Base-by-base conservation (phyloP, 2,888 invertebrate species). In the Tupiocoris notatus region DNA sequence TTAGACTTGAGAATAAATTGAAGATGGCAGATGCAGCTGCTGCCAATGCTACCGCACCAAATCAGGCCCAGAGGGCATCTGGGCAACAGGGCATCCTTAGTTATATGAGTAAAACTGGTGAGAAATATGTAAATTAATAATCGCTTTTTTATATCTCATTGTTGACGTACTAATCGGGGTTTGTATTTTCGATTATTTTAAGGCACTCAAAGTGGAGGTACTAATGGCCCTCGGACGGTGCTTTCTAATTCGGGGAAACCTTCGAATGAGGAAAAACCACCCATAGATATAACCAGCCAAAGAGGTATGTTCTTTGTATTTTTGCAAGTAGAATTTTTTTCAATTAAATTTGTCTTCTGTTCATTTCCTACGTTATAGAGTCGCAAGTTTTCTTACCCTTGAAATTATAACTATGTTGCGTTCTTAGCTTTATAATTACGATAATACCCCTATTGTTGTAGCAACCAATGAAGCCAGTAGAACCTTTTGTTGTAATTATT, bases 1-100 rank as follows among this genome's bases (percentile, higher is more conserved):
- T 95, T 90, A 89, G 91, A 85, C 93, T 94, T 85, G 91, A 91
- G 77, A 90, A 93, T 84, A 91, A 91, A 84, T 90, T 89, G 81
- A 87, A 87, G 83, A 85, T 86, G 84, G 88, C 88, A 78, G 86
- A 67, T 56, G 68, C 62, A 16, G 73, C 73, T 18, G 68, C 58
- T 1, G 25, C 62, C 16, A 21, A 16, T 0, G 65, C 75, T 56
- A 59, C 20, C 16, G 18, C 21, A 2, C 63, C 75, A 56, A 3
- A 22, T n/a, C 24, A 59, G 58, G 59, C 54, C 22, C 68, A 67
- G 25, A 58, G 23, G 71, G 23, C 23, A 39, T 9, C 62, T 16
- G 73, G 73, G 62, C 73, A 65, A 54, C 65, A 75, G 39, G 17
- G 58, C 54, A 75, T 78, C 66, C 16, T 68, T 57, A 57, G 66